A percentile compares a stretch with the other conserved stretches of the same genome.
Conservation (phyloP, 2,888 invertebrate species). For the Cactoblastis cactorum region DNA sequence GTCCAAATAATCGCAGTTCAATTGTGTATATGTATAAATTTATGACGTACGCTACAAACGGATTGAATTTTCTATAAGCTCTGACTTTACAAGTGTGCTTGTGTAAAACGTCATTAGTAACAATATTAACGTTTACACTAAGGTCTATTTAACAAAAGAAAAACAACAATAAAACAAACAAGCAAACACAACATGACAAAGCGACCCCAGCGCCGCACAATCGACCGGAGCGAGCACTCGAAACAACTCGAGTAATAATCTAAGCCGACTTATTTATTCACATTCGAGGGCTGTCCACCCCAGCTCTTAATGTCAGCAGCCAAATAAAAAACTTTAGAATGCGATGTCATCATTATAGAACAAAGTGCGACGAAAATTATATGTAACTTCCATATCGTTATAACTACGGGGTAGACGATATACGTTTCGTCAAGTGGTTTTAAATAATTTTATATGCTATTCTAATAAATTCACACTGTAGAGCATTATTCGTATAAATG, state of each 20-base stretch:
- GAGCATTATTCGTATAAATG: too few species aligned
- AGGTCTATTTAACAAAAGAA: not conserved
- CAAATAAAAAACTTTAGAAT: not conserved
- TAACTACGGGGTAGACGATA: too few species aligned
- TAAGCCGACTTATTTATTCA: slow-evolving; percentile 20
- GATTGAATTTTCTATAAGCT: too few species aligned
- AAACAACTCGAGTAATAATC: slow-evolving; percentile 16
- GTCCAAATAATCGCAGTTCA: too few species aligned
- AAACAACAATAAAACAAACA: not conserved
- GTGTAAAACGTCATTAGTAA: too few species aligned
- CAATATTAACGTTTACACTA: not conserved
- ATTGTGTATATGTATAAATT: too few species aligned
- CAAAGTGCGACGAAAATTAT: not conserved
- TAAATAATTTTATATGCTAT: too few species aligned
- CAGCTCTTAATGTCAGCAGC: slow-evolving; percentile 15
- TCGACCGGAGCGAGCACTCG: slow-evolving; percentile 11
- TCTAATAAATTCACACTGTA: too few species aligned
- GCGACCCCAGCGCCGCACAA: not conserved
- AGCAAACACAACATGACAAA: not conserved
- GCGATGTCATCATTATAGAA: slow-evolving; percentile 4
- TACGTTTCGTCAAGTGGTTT: too few species aligned
- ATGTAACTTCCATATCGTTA: not conserved
- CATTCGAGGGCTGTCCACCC: slow-evolving; percentile 20
- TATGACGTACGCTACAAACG: too few species aligned
- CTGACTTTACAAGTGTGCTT: too few species aligned